Evolutionary conservation across 2,888 invertebrate genomes (phyloP), one percentile per base, ranked within the genome.

Genomic region (Drosophila melanosoma): DNA sequence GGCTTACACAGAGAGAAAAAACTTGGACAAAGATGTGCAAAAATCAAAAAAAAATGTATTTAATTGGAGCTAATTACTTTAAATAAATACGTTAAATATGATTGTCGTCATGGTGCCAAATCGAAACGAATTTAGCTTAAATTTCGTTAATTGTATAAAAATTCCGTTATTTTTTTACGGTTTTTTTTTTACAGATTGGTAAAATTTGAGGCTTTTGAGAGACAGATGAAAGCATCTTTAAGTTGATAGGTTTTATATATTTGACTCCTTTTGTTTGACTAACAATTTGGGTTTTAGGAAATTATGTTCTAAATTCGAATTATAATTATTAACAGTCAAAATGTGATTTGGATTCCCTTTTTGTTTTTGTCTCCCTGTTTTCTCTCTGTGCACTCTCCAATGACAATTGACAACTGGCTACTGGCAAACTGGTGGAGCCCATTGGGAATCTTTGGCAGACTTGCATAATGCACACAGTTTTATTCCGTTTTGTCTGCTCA

Each of bases 401-500:
- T 23, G 45, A 15, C 45, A 23, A 23, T 26, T 45, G 45, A 23
- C 45, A n/a, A 38, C n/a, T n/a, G 26, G 67, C 74, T 57, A 51
- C 29, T 29, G 51, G 36, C 54, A 48, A 42, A 20, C 12, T 53
- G n/a, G 20, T 17, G n/a, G 32, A 52, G 56, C 23, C 42, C 42
- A 33, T 11, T 49, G 26, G n/a, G 35, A 67, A 70, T 67, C 49
- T 57, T 32, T 20, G n/a, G 59, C 38, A 63, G 68, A 78, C 68
- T 75, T 79, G 62, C 80, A 62, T 72, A 79, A 79, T 42, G 64
- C n/a, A 36, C 38, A 58, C 61, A 48, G 57, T 56, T 49, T 76
- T 57, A 32, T 51, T 53, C 52, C 23, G 64, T 59, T 63, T 53
- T 48, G 23, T 62, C 48, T 65, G 65, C 64, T 53, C 78, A 76